Evolutionary conservation across 2,797 vertebrate genomes (phyloP).

Genomic region (Eulemur rubriventer): DNA sequence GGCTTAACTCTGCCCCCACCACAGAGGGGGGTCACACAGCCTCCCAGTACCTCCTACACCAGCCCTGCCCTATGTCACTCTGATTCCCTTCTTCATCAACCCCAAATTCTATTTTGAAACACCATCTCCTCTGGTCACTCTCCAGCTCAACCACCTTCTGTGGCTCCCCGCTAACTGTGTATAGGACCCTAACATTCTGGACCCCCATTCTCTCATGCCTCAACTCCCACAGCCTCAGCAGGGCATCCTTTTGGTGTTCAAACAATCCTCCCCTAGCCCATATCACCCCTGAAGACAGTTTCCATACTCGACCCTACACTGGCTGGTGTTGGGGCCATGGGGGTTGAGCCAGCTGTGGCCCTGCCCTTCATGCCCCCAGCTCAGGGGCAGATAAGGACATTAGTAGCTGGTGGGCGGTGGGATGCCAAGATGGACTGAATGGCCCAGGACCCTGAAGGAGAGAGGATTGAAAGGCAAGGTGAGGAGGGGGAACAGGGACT

Average conservation of each 20-base stretch:
- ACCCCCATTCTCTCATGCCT: neutral
- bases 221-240: neutral
- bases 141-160: neutral
- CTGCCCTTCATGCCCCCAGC: too few species aligned
- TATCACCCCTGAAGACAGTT: neutral
- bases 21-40: too few species aligned
- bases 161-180: neutral
- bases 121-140: neutral
- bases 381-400: neutral
- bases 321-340: neutral
- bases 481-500: neutral
- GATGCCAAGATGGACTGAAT: neutral
- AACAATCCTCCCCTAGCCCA: neutral
- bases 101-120: neutral
- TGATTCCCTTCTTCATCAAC: neutral
- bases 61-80: neutral
- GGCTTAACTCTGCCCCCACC: neutral
- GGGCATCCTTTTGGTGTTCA: neutral
- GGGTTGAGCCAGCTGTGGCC: too few species aligned
- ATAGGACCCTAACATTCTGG: neutral
- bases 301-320: neutral
- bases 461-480: neutral
- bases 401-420: neutral
- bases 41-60: neutral
- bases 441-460: neutral